Evolutionary conservation across 2,888 invertebrate genomes (phyloP).

Genomic region (Brachynemurus nebulosus): DNA sequence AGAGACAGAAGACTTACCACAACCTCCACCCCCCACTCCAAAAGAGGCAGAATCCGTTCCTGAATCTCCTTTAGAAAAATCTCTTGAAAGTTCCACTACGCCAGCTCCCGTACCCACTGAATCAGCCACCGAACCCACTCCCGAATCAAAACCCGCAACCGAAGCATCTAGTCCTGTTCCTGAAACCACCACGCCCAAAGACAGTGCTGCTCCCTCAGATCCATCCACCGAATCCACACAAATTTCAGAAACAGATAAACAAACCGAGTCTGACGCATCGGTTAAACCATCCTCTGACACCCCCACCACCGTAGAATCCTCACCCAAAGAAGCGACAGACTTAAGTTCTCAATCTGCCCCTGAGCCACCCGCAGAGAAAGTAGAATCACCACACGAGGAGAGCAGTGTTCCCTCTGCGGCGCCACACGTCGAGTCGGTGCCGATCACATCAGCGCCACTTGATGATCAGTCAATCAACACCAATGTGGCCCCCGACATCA

Average conservation of each 20-base stretch:
- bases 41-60: neutral
- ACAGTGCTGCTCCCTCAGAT: neutral
- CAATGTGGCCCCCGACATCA: constrained; percentile 5
- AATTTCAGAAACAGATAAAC: constrained; percentile 1
- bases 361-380: constrained; percentile 1
- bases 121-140: neutral
- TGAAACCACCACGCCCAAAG: neutral
- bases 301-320: neutral
- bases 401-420: constrained; percentile 3
- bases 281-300: neutral
- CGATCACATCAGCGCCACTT: constrained; percentile 5
- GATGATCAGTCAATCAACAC: neutral
- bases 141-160: neutral
- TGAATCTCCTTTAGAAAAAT: neutral
- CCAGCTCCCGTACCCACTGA: neutral
- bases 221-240: neutral
- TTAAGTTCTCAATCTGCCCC: constrained; percentile 1
- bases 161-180: neutral
- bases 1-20: neutral
- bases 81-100: neutral
- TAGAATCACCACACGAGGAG: constrained; percentile 4
- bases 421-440: constrained; percentile 1
- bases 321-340: neutral
- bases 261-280: neutral
- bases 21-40: neutral